phyloP scores from a whole-genome alignment of 92 coral and sea anemone genomes.

The Virgularia gustaviana region DNA sequence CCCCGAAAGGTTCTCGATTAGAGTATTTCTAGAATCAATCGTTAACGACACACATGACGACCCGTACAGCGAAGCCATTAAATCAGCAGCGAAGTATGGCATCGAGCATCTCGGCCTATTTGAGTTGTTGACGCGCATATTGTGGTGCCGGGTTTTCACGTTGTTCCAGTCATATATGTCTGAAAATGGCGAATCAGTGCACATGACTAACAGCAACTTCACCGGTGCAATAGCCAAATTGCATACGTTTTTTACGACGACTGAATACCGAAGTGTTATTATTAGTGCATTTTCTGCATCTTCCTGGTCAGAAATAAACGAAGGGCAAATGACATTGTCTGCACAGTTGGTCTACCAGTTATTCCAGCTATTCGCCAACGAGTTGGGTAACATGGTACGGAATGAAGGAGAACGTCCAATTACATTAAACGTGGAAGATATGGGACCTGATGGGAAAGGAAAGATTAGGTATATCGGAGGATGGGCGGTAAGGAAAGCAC shows the following conservation, averaged over 20 bases:
- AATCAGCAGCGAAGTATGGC: conserved; percentile 3
- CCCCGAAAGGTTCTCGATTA: background rate
- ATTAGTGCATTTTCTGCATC: background rate
- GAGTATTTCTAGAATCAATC: background rate
- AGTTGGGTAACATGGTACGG: background rate
- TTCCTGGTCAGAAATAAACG: background rate
- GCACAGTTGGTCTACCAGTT: background rate
- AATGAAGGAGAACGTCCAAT: background rate
- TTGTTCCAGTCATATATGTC: conserved; percentile 2
- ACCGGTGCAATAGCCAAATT: background rate
- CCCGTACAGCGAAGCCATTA: background rate
- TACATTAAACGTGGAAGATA: background rate
- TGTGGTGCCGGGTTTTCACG: background rate
- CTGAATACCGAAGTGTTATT: background rate
- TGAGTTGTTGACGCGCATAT: background rate
- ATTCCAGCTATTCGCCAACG: background rate
- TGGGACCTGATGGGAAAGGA: conserved; percentile 25
- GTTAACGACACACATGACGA: background rate
- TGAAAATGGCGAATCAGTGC: conserved; percentile 3
- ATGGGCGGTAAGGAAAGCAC: conserved; percentile 22
- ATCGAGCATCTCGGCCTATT: background rate
- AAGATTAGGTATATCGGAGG: conserved; percentile 33
- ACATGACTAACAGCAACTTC: too few species aligned
- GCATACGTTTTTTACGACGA: background rate
- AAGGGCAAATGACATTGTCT: background rate